phyloP scores from a whole-genome alignment of 2,888 invertebrate species.

The Rapana venosa region DNA sequence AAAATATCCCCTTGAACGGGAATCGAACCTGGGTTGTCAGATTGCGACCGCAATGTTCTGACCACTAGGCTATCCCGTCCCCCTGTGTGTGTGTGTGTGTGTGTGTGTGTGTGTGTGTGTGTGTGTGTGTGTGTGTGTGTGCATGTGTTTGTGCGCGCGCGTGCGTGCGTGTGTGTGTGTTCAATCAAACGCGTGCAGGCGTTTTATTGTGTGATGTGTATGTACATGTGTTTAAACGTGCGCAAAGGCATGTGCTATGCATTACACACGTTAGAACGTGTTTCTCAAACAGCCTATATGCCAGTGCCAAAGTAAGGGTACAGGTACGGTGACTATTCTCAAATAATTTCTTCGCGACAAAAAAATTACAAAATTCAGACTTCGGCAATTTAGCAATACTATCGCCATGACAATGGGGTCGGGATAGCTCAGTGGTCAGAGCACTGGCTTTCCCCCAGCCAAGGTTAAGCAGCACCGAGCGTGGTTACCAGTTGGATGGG shows the following conservation, averaged over 20 bases:
- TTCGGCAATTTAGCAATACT: neutral
- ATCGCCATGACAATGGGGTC: too few species aligned
- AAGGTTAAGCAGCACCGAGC: too few species aligned
- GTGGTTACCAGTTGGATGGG: too few species aligned
- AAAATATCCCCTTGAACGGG: too few species aligned
- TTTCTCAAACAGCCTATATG: neutral
- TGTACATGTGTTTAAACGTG: neutral
- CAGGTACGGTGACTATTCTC: neutral
- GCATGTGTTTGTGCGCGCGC: neutral
- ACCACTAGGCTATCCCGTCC: neutral
- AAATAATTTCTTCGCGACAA: neutral
- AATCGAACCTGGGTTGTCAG: too few species aligned
- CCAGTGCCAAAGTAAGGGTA: neutral
- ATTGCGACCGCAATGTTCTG: too few species aligned
- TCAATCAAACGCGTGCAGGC: neutral
- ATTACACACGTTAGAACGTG: too few species aligned
- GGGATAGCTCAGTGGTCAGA: too few species aligned
- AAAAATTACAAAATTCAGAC: neutral
- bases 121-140: neutral
- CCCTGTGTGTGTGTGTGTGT: neutral
- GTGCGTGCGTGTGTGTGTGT: constrained; percentile 15
- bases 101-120: neutral
- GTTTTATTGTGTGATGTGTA: neutral
- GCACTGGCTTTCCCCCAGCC: too few species aligned
- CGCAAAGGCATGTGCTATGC: neutral